These are phyloP conservation scores for Bombus impatiens DNA, from an alignment of 1,140 invertebrate species.

Conservation along the genomic window DNA sequence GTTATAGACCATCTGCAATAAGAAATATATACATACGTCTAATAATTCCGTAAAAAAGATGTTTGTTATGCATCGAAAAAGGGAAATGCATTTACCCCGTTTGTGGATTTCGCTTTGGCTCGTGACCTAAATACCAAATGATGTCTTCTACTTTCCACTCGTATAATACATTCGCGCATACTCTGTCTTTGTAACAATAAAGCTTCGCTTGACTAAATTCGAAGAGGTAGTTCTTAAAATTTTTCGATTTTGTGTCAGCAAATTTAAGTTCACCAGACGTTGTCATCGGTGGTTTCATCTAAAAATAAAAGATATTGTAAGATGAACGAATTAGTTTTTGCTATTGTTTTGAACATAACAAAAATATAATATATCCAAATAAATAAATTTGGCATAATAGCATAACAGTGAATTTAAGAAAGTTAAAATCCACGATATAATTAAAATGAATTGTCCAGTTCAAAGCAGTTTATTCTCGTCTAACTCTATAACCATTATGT, in stretches of 20 bases:
- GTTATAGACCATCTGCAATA: conserved; percentile 88
- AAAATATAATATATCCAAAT: background rate
- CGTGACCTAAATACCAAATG: conserved; percentile 91
- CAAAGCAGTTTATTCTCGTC: background rate
- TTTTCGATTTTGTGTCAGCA: conserved; percentile 89
- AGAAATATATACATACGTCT: conserved; percentile 41
- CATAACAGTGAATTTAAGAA: no score
- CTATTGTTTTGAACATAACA: background rate
- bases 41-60: conserved; percentile 18
- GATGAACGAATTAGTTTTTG: background rate
- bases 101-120: conserved; percentile 90
- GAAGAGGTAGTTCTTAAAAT: conserved; percentile 89
- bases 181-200: conserved; percentile 91
- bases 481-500: background rate
- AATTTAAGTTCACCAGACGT: conserved; percentile 89
- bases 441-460: no score
- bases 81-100: conserved; percentile 81
- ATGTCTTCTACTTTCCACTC: conserved; percentile 91
- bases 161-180: conserved; percentile 85
- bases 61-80: background rate
- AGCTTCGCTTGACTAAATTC: conserved; percentile 91
- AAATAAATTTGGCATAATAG: background rate
- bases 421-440: background rate
- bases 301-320: conserved; percentile 6
- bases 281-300: conserved; percentile 83